Evolutionary conservation across 2,797 vertebrate species (phyloP), one percentile per base, ranked within the genome.

Genomic region (Denticeps clupeoides): DNA sequence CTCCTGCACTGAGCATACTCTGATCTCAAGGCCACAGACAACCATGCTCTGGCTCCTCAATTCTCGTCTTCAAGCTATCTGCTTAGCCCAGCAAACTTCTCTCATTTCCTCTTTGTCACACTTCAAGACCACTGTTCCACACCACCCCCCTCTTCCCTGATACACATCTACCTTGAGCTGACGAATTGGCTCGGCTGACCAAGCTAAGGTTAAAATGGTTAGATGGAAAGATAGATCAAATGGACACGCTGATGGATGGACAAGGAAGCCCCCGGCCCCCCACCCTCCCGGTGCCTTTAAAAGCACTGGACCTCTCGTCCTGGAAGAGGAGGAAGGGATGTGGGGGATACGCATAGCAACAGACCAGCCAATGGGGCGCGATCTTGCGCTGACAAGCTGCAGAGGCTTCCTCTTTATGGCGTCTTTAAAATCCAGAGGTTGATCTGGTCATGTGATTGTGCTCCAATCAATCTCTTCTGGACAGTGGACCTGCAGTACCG

Each of bases 331-430:
- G 2, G 35, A 35, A 13, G 27, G 27, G 27, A 38, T 38, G 35
- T 35, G 9, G 53, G 56, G 66, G 62, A 69, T 58, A 71, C 70
- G 69, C 76, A 75, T 77, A 78, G 74, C 74, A 78, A 79, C 73
- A 77, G 68, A 59, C 62, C 70, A 77, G 64, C 77, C 75, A 78
- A 77, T 75, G 60, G 72, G 69, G 65, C 65, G 67, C 66, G 62
- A 67, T 68, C 63, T 59, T 62, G 68, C 70, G 76, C 63, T 63
- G 67, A 56, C 48, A 63, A 62, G 56, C 55, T 24, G 22, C 11
- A 12, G 12, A 29, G 31, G 28, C 28, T 28, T 28, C 3, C n/a
- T 4, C 4, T n/a, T n/a, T n/a, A n/a, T n/a, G n/a, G n/a, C n/a
- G n/a, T n/a, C n/a, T n/a, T n/a, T n/a, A n/a, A n/a, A n/a, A n/a